Evolutionary conservation across 2,888 invertebrate genomes (phyloP).

Genomic region (Aleiodes alternator): DNA sequence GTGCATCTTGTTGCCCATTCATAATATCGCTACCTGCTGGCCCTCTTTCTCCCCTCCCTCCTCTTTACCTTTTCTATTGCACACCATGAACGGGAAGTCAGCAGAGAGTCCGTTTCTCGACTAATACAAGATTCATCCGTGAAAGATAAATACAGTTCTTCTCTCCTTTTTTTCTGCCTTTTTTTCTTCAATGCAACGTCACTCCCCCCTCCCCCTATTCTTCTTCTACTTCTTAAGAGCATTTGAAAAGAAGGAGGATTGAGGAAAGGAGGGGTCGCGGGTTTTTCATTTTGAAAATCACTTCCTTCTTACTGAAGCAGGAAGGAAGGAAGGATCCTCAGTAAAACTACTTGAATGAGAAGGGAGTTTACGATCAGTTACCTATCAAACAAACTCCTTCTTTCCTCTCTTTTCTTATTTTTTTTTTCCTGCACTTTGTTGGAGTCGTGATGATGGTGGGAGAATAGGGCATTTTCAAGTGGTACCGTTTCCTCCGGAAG

Average conservation of each 20-base stretch:
- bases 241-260: not conserved
- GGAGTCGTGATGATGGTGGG: not conserved
- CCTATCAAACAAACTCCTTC: not conserved
- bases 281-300: constrained; percentile 6
- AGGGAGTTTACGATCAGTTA: constrained; percentile 20
- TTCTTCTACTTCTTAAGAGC: constrained; percentile 11
- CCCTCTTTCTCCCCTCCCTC: not conserved
- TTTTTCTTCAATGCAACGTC: constrained; percentile 40
- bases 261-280: not conserved
- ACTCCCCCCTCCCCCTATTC: constrained; percentile 49
- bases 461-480: not conserved
- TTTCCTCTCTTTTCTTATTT: too few relatives aligned
- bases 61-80: constrained; percentile 19
- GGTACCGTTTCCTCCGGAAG: constrained; percentile 16
- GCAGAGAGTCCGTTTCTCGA: constrained; percentile 34
- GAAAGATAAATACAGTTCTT: constrained; percentile 41
- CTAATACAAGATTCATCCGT: constrained; percentile 28
- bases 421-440: too few relatives aligned
- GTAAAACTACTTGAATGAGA: not conserved
- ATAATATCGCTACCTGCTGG: constrained; percentile 49
- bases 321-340: constrained; percentile 15
- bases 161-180: constrained; percentile 29
- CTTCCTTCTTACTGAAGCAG: constrained; percentile 27
- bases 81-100: constrained; percentile 41
- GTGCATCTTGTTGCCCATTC: constrained; percentile 37